Conservation (phyloP, 1,140 invertebrate species). For the Zophobas atratus region DNA sequence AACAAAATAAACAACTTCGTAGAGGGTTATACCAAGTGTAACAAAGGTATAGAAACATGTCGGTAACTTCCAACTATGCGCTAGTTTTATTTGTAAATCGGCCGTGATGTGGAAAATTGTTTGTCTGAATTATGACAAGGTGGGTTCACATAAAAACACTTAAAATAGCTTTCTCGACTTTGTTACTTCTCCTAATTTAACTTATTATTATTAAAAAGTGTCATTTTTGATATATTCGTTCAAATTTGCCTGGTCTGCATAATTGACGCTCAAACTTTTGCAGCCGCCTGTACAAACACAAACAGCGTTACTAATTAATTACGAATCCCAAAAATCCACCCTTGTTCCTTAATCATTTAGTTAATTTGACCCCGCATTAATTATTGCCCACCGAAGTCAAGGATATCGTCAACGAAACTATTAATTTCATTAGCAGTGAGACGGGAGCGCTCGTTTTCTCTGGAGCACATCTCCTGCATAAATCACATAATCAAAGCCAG, state of each 20-base stretch:
- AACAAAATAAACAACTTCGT: slow-evolving; percentile 38
- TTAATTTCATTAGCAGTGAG: neutral
- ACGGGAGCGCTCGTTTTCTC: neutral
- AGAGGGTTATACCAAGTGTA: slow-evolving; percentile 15
- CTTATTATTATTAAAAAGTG: too few relatives aligned
- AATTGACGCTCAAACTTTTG: too few relatives aligned
- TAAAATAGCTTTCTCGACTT: too few relatives aligned
- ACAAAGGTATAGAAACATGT: neutral
- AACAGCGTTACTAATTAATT: neutral
- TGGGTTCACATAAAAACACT: too few relatives aligned
- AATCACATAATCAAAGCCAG: neutral
- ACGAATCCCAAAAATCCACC: neutral
- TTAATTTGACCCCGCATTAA: neutral
- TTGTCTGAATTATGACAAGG: too few relatives aligned
- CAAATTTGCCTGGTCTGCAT: too few relatives aligned
- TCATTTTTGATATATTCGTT: too few relatives aligned
- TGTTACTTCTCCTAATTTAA: too few relatives aligned
- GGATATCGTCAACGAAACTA: slow-evolving; percentile 3
- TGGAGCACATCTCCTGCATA: slow-evolving; percentile 1
- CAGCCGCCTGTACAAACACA: too few relatives aligned
- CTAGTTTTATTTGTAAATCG: too few relatives aligned
- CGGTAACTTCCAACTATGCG: too few relatives aligned
- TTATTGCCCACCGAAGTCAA: neutral
- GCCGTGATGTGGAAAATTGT: too few relatives aligned
- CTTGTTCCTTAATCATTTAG: neutral